Percentiles rank a stretch among this genome's conserved stretches.
These are phyloP conservation scores for Eretmocerus hayati DNA, from an alignment of 2,888 invertebrate genomes.

Conservation along the genomic window DNA sequence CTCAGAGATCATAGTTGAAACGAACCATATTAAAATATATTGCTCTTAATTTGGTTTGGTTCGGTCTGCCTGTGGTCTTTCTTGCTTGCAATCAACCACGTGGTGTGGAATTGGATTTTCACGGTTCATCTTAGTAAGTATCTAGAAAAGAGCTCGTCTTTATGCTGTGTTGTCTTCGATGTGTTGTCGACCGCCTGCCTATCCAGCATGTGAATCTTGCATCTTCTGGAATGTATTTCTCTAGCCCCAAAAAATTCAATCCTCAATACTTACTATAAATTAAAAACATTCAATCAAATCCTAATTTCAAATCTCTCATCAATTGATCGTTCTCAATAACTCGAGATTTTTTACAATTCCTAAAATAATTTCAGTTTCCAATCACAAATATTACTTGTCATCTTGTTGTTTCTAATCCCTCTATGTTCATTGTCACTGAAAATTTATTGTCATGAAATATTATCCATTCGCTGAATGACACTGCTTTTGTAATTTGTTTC, in stretches of 20 bases:
- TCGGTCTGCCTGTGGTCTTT: slow-evolving; percentile 39
- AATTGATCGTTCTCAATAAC: too few species aligned
- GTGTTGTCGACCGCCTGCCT: slow-evolving; percentile 14
- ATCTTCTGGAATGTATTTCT: slow-evolving; percentile 5
- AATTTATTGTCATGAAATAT: slow-evolving; percentile 16
- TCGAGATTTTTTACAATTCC: too few species aligned
- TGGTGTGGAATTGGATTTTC: slow-evolving; percentile 37
- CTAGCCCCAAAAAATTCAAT: slow-evolving; percentile 10
- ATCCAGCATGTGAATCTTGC: slow-evolving; percentile 15
- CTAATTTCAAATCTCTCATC: too few species aligned
- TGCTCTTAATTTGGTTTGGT: slow-evolving; percentile 44
- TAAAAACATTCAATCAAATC: background rate
- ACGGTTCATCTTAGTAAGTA: slow-evolving; percentile 42
- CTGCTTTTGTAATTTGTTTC: slow-evolving; percentile 54
- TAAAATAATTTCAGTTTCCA: too few species aligned
- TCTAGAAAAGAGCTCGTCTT: slow-evolving; percentile 28
- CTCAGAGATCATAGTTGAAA: too few species aligned
- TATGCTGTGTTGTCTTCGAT: slow-evolving; percentile 22
- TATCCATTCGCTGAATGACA: slow-evolving; percentile 40
- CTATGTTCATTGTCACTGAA: slow-evolving; percentile 1
- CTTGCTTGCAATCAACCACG: slow-evolving; percentile 35
- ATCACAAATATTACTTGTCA: too few species aligned
- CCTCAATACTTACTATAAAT: background rate
- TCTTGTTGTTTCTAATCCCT: too few species aligned
- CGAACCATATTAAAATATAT: slow-evolving; percentile 27